These are phyloP conservation scores for Lepisosteus oculatus DNA, from an alignment of 2,113 vertebrate genomes.

Conservation along the genomic window DNA sequence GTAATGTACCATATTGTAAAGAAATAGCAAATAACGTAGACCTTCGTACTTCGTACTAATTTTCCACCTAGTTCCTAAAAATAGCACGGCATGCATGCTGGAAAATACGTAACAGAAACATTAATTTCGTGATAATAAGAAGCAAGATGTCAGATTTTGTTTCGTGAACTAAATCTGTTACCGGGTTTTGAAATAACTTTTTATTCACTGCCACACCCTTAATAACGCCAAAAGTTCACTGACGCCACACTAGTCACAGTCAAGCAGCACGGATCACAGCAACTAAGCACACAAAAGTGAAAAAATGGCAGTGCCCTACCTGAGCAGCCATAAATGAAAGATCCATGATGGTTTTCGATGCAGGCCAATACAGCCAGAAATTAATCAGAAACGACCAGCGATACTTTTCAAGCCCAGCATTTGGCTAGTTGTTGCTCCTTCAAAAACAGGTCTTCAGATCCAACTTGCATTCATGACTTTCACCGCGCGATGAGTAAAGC, in stretches of 20 bases:
- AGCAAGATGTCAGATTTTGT: no score
- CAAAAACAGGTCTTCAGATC: conserved; percentile 20
- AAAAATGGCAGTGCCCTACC: conserved; percentile 58
- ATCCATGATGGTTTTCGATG: conserved; percentile 75
- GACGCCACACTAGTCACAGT: conserved; percentile 5
- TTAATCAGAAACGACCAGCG: conserved; percentile 29
- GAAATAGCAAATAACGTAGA: no score
- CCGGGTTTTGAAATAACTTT: conserved; percentile 8
- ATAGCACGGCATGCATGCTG: no score
- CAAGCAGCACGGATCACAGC: not conserved
- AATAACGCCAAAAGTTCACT: not conserved
- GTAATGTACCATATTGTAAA: no score
- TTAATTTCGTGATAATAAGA: no score
- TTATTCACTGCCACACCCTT: conserved; percentile 3
- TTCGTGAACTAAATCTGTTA: no score
- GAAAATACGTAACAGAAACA: no score
- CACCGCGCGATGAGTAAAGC: conserved; percentile 24
- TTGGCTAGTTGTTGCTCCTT: conserved; percentile 10
- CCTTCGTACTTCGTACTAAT: no score
- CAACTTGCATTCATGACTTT: conserved; percentile 32
- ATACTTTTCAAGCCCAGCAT: conserved; percentile 43
- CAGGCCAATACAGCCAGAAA: conserved; percentile 39
- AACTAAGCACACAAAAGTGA: not conserved
- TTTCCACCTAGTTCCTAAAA: no score
- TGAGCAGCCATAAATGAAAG: conserved; percentile 94